Percentiles rank a stretch among this genome's conserved stretches.
phyloP scores from a whole-genome alignment of 2,113 vertebrate genomes.

The Aegithalos caudatus region DNA sequence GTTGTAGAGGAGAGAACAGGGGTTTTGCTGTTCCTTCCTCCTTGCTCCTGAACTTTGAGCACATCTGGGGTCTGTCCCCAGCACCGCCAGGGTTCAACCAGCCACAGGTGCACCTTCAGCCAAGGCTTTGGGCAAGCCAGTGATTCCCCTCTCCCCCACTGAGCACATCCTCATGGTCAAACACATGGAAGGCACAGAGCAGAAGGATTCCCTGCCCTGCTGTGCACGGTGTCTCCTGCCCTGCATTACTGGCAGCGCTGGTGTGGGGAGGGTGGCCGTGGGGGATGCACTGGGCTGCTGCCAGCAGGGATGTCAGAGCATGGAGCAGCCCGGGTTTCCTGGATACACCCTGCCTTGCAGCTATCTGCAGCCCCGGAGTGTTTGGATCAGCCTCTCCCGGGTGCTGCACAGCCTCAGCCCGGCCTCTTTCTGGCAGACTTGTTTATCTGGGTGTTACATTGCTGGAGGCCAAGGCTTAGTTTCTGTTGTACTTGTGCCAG shows the following conservation, averaged over 20 bases:
- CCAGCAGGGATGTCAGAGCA: neutral
- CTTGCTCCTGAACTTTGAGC: neutral
- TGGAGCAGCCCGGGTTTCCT: slow-evolving; percentile 14
- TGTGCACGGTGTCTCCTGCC: neutral
- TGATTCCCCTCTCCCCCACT: accelerated
- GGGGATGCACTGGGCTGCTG: neutral
- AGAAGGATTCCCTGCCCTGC: neutral
- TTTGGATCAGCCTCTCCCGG: neutral
- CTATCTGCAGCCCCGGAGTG: neutral
- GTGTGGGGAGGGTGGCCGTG: neutral
- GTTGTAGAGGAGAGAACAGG: neutral
- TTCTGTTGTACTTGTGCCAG: slow-evolving; percentile 70
- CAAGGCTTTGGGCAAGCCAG: neutral
- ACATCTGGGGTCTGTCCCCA: neutral
- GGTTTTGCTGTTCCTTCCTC: neutral
- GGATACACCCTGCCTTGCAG: slow-evolving; percentile 46
- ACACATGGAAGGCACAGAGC: accelerated
- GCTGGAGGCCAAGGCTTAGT: slow-evolving; percentile 62
- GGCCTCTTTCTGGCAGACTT: slow-evolving; percentile 53
- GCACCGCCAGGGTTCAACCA: neutral
- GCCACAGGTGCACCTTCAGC: neutral
- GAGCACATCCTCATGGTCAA: accelerated
- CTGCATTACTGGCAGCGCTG: neutral
- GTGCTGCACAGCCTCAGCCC: neutral
- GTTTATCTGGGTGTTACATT: slow-evolving; percentile 63